phyloP scores from a whole-genome alignment of 2,113 vertebrate species.

The Chelonoidis abingdonii region DNA sequence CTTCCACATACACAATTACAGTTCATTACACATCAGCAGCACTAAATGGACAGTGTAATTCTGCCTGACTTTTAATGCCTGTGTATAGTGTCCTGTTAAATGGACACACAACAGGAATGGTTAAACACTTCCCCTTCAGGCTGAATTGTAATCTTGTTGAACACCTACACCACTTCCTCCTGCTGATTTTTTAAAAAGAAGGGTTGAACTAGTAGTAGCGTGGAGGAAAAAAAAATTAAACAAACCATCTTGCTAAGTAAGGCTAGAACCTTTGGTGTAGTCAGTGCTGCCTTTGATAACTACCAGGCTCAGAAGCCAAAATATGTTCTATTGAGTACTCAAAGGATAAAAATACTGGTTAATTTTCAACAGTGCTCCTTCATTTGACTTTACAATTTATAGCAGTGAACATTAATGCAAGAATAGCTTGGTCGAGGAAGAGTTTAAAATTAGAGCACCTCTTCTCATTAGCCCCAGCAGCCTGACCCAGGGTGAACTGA shows the following conservation, averaged over 20 bases:
- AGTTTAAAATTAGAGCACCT: conserved; percentile 91
- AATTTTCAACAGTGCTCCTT: conserved; percentile 88
- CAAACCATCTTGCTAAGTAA: conserved; percentile 17
- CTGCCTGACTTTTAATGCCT: conserved; percentile 46
- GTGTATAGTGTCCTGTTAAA: conserved; percentile 59
- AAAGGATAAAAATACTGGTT: conserved; percentile 86
- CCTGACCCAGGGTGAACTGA: conserved; percentile 87
- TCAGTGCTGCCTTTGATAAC: conserved; percentile 71
- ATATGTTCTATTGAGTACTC: conserved; percentile 83
- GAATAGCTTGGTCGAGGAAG: conserved; percentile 85
- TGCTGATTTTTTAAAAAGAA: conserved; percentile 18
- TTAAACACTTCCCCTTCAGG: conserved; percentile 52
- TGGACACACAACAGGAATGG: conserved; percentile 31
- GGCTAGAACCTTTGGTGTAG: conserved; percentile 59
- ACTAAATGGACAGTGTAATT: conserved; percentile 57
- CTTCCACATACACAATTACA: conserved; percentile 66
- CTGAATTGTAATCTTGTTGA: conserved; percentile 59
- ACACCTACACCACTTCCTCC: conserved; percentile 40
- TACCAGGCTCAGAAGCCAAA: conserved; percentile 81
- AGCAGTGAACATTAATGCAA: conserved; percentile 85
- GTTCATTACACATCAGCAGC: conserved; percentile 71
- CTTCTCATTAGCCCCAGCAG: conserved; percentile 86
- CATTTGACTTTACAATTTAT: conserved; percentile 91
- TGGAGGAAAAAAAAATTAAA: background rate
- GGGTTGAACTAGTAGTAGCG: background rate